Conservation (phyloP, 2,797 vertebrate species). For the Tiaroga cobitis region DNA sequence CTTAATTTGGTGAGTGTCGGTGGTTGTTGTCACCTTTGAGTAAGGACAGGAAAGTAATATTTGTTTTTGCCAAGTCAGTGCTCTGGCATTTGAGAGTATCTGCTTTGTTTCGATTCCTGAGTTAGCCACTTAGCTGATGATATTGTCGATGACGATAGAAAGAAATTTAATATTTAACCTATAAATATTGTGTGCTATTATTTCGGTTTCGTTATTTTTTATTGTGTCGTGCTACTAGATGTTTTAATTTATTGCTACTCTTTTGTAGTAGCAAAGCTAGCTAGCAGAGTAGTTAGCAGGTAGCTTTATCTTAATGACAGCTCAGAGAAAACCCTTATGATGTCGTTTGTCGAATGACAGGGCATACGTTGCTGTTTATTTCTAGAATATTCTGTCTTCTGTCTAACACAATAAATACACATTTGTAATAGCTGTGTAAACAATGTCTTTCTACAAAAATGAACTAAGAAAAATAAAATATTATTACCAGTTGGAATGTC, state of each 20-base stretch:
- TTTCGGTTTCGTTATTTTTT: background rate
- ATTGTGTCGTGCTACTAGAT: background rate
- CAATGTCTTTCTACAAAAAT: background rate
- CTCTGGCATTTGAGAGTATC: conserved; percentile 64
- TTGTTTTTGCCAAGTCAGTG: conserved; percentile 75
- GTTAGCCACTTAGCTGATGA: background rate
- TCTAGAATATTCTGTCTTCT: background rate
- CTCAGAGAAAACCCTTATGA: background rate
- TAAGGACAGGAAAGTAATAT: background rate
- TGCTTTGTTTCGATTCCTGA: conserved; percentile 41
- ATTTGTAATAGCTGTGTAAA: background rate
- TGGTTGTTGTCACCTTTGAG: background rate
- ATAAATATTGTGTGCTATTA: background rate
- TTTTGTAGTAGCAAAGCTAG: conserved; percentile 38
- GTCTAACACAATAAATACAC: background rate
- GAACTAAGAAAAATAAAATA: background rate
- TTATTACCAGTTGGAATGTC: background rate
- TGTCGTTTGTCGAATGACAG: background rate
- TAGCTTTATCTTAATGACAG: background rate
- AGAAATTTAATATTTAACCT: background rate
- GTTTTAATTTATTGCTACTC: background rate
- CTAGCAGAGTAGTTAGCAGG: conserved; percentile 11
- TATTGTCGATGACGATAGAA: background rate
- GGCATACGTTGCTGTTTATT: background rate
- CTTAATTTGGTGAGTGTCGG: conserved; percentile 69